Evolutionary conservation across 64 coral and sea anemone species (phyloP), one percentile per base, ranked within the genome.

Genomic region (Acropora yongei): DNA sequence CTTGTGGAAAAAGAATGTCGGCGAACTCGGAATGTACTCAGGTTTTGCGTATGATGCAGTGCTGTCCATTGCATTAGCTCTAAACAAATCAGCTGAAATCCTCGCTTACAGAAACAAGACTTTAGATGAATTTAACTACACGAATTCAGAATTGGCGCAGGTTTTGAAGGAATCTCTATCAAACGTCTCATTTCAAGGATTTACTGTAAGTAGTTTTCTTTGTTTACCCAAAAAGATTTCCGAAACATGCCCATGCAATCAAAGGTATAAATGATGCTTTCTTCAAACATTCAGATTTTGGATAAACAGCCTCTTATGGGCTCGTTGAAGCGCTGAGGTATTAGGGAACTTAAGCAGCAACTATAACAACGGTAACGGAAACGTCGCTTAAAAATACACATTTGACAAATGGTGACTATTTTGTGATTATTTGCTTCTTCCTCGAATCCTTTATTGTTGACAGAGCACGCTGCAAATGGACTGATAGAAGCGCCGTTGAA

Each of bases 1-100:
- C 14, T 18, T 3, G 83, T 94, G 92, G 92, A 78, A 90, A 41
- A 47, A 75, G 51, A 78, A 69, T 48, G 20, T 90, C 55, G 17
- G 90, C 46, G n/a, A 85, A 16, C 57, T 84, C 74, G 92, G 92
- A 8, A 13, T 78, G 3, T 94, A 94, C 17, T 89, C 92, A 46
- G 92, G 92, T 6, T 67, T 89, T 84, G 92, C 87, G n/a, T 78
- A 90, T 57, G 92, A 94, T 14, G 87, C 87, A 8, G 1, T 90
- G 5, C 63, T 88, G 46, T 79, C 92, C 14, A 94, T 94, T 46
- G 87, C 87, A 2, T 39, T 86, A 0, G 92, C 92, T 45, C 87
- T 85, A 10, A 85, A 85, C 63, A 68, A 5, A 4, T 85, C 82
- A 48, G 82, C 63, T 18, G 43, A 40, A 49, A 68, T 72, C 12